Evolutionary conservation across 1,140 invertebrate species (phyloP), one percentile per base, ranked within the genome.

Genomic region (Hirudo medicinalis): DNA sequence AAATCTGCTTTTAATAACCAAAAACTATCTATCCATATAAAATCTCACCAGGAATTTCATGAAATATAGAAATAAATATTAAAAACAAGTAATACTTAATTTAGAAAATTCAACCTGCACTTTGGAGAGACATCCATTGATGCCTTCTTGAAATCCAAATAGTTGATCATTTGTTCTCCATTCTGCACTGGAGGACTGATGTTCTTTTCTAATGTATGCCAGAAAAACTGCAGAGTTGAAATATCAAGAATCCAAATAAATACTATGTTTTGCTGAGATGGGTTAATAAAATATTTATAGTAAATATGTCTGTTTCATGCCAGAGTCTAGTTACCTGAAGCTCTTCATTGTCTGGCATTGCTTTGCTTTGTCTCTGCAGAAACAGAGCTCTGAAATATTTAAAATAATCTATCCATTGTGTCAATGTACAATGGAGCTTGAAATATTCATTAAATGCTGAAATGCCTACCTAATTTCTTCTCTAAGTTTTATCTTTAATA

Each of bases 291-390:
- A 40, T 29, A 8, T 40, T 27, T 66, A 36, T 57, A 0, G 32
- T n/a, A 32, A 40, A 70, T 70, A 54, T 54, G 22, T 53, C 13
- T 43, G 2, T 54, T 22, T 54, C 22, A 54, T 49, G 20, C 20
- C 15, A 9, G 36, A 40, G 25, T n/a, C 71, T 20, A 76, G 69
- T 69, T 76, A 86, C 85, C 80, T 91, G 91, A 49, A 95, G 79
- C 81, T 95, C 92, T 76, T 89, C 87, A 80, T 91, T 91, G 80
- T 92, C 89, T 27, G 94, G 79, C 11, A 94, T 82, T 77, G 91
- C 87, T 75, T 87, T 86, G 72, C 89, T 91, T 79, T 89, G 87
- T 77, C 89, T 86, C 82, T 94, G 89, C 29, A 95, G 79, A 79
- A 94, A 91, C 66, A 90, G 84, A 17, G 90, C 89, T 77, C 91